These are phyloP conservation scores for Tenthredo scrophulariae DNA, from an alignment of 2,888 invertebrate species.

Conservation along the genomic window DNA sequence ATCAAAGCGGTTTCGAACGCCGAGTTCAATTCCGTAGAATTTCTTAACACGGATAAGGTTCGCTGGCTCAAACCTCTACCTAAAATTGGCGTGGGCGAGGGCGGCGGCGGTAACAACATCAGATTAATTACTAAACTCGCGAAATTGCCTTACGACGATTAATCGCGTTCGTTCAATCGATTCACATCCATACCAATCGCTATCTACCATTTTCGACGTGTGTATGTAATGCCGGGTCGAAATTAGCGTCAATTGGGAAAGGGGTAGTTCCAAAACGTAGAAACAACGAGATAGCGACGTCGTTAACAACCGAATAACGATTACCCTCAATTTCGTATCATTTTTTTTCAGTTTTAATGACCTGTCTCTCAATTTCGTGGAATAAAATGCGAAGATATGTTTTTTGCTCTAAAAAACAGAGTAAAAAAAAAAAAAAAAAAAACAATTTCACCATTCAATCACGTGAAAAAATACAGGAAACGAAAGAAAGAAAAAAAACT, in stretches of 20 bases:
- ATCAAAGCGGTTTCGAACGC: conserved; percentile 26
- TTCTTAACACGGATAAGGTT: background rate
- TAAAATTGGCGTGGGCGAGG: background rate
- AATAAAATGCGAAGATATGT: background rate
- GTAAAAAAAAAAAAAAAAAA: background rate
- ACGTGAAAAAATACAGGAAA: background rate
- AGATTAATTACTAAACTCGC: conserved; percentile 41
- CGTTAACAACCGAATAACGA: background rate
- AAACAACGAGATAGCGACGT: background rate
- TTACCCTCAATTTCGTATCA: background rate
- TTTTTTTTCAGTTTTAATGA: background rate
- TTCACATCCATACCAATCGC: background rate
- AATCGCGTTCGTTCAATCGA: conserved; percentile 10
- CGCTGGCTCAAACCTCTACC: background rate
- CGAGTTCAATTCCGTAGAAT: conserved; percentile 1
- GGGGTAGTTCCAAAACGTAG: background rate
- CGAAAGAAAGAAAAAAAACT: no score
- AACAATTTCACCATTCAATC: background rate
- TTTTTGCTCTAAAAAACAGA: background rate
- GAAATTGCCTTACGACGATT: conserved; percentile 29
- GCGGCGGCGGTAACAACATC: background rate
- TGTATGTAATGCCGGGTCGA: background rate
- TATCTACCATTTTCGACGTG: background rate
- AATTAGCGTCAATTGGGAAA: background rate
- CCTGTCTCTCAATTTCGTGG: background rate